Conservation (phyloP, 2,888 invertebrate genomes). For the Acanthosepion pharaonis region DNA sequence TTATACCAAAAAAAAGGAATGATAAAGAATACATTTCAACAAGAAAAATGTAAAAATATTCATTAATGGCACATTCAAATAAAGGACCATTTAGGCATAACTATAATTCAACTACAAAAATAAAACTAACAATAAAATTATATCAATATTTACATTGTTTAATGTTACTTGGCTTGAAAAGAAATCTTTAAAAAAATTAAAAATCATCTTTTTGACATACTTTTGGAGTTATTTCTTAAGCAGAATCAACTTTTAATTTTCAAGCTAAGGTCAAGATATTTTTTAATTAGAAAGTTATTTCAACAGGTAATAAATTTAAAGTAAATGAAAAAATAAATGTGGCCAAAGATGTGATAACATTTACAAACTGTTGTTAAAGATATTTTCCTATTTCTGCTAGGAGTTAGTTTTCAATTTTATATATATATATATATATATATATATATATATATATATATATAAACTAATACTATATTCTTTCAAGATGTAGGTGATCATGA, state of each 20-base stretch:
- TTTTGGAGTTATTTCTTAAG: background rate
- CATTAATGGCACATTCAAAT: background rate
- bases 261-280: too few species aligned
- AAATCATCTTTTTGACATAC: background rate
- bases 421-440: too few species aligned
- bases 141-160: background rate
- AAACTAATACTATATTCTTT: too few species aligned
- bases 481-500: too few species aligned
- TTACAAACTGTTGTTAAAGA: too few species aligned
- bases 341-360: too few species aligned
- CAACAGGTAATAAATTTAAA: too few species aligned
- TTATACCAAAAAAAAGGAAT: background rate
- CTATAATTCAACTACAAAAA: background rate
- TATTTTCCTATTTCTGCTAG: too few species aligned
- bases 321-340: too few species aligned
- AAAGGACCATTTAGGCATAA: background rate
- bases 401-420: too few species aligned
- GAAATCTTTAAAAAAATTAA: background rate
- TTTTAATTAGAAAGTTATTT: background rate
- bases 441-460: too few species aligned
- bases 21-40: background rate
- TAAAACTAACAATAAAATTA: background rate
- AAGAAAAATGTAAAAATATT: background rate
- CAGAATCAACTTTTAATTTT: too few species aligned
- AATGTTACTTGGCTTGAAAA: background rate